phyloP scores from a whole-genome alignment of 2,888 invertebrate genomes.

The Campoplex capitator region DNA sequence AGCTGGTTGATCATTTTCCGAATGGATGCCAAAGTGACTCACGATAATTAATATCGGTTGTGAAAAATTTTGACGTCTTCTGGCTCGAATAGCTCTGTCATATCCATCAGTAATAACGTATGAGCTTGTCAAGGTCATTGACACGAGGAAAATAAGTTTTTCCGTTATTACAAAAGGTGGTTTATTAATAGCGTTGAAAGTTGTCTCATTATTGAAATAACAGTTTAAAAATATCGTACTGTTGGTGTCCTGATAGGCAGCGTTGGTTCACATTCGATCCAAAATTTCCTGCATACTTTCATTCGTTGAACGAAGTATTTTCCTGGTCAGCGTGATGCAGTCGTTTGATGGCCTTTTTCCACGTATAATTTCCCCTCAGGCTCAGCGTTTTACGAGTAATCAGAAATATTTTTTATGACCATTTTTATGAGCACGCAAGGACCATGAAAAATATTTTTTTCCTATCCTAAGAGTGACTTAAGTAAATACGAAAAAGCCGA shows the following conservation, averaged over 20 bases:
- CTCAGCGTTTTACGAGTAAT: conserved; percentile 55
- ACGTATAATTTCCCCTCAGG: conserved; percentile 6
- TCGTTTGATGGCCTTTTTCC: conserved; percentile 38
- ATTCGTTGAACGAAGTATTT: conserved; percentile 27
- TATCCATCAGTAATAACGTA: background rate
- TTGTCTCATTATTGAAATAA: background rate
- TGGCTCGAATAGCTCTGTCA: background rate
- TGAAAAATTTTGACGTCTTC: conserved; percentile 8
- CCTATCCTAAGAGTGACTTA: background rate
- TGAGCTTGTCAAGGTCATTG: background rate
- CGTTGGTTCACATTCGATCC: background rate
- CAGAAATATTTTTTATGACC: conserved; percentile 52
- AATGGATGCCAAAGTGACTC: conserved; percentile 2
- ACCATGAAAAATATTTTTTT: conserved; percentile 15
- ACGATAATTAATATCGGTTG: background rate
- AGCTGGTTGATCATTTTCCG: conserved; percentile 13
- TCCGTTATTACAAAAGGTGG: background rate
- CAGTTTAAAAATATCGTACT: background rate
- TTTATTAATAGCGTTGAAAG: background rate
- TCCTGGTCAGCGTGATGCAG: conserved; percentile 6
- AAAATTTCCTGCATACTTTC: background rate
- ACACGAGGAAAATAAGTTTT: background rate
- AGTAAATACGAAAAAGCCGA: conserved; percentile 17
- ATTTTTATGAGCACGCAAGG: conserved; percentile 57
- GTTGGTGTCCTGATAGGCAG: background rate